These are phyloP conservation scores for Himantopus leucocephalus DNA, from an alignment of 2,113 vertebrate genomes.

Conservation along the genomic window DNA sequence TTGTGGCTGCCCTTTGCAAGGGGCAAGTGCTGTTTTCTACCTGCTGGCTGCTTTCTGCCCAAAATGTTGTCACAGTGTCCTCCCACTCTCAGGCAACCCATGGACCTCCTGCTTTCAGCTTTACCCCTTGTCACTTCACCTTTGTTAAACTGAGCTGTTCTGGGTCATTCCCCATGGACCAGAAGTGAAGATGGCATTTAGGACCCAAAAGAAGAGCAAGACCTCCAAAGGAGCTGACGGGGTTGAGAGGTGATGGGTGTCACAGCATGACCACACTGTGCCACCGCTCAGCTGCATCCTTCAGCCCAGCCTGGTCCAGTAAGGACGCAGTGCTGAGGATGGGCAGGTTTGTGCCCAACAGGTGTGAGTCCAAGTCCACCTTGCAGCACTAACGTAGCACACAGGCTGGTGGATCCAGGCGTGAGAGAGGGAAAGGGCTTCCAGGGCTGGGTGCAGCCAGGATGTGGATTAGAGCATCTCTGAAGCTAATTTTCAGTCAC, in stretches of 20 bases:
- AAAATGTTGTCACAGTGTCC: not conserved
- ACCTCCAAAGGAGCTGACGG: accelerated
- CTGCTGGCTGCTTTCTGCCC: not conserved
- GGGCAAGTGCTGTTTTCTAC: not conserved
- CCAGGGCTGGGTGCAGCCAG: not conserved
- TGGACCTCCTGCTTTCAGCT: not conserved
- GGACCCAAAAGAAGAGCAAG: not conserved
- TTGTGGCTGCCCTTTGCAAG: not conserved
- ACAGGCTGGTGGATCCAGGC: not conserved
- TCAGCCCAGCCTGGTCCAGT: not conserved
- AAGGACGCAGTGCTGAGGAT: accelerated
- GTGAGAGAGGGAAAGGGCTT: not conserved
- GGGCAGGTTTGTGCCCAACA: not conserved
- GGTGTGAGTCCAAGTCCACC: not conserved
- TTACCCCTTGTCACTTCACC: not conserved
- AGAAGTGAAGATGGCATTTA: not conserved
- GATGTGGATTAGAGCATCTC: not conserved
- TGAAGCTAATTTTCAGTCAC: not conserved
- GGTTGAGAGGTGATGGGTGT: not conserved
- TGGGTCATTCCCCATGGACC: not conserved
- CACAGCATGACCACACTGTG: not conserved
- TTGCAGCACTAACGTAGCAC: accelerated
- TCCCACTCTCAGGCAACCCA: accelerated
- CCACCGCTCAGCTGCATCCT: not conserved
- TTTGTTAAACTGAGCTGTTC: not conserved